Evolutionary conservation across 2,797 vertebrate genomes (phyloP).

Genomic region (Cottoperca gobio): DNA sequence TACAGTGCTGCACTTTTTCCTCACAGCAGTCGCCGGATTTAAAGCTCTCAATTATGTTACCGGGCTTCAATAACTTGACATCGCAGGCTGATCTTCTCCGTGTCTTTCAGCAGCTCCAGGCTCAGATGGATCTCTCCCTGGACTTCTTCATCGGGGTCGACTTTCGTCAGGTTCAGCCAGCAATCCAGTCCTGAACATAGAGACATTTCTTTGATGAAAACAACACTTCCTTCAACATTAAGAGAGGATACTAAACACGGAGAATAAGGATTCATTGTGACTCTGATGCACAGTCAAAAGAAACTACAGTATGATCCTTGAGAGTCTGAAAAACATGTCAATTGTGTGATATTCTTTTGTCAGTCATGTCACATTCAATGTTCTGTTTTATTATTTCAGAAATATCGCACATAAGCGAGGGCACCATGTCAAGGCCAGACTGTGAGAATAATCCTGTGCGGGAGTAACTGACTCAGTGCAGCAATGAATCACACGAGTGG

Average conservation of each 20-base stretch:
- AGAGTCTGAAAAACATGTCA: slow-evolving; percentile 6
- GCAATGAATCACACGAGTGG: slow-evolving; percentile 72
- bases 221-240: background rate
- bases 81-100: slow-evolving; percentile 78
- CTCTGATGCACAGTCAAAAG: background rate
- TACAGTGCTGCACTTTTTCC: background rate
- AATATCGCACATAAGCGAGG: slow-evolving; percentile 18
- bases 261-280: background rate
- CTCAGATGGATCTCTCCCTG: slow-evolving; percentile 92
- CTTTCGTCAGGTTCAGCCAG: slow-evolving; percentile 91
- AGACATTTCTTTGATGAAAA: background rate
- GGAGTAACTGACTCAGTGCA: slow-evolving; percentile 71
- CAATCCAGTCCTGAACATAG: slow-evolving; percentile 85
- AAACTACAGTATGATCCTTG: background rate
- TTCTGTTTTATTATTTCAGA: slow-evolving; percentile 7
- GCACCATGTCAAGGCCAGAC: slow-evolving; percentile 41
- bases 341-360: slow-evolving; percentile 6
- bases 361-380: background rate
- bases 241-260: background rate
- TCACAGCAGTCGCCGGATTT: background rate
- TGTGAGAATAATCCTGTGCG: slow-evolving; percentile 61
- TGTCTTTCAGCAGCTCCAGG: slow-evolving; percentile 80
- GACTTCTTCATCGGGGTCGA: slow-evolving; percentile 90
- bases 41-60: slow-evolving; percentile 65
- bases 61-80: slow-evolving; percentile 92